These are phyloP conservation scores for Calliphora vomitoria DNA, from an alignment of 2,888 invertebrate genomes.

Conservation along the genomic window DNA sequence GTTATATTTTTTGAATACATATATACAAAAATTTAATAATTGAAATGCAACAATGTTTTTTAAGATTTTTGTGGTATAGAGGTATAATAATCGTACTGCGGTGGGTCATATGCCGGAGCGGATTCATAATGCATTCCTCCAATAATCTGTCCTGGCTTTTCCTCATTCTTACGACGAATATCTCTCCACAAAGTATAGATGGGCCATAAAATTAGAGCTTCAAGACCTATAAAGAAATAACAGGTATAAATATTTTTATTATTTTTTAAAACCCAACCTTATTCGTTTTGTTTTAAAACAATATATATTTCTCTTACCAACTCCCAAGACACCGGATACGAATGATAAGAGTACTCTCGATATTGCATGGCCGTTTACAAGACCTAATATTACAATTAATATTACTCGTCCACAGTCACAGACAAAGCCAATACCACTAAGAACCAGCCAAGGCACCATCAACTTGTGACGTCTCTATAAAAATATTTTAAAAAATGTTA, in stretches of 20 bases:
- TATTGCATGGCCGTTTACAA: neutral
- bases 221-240: conserved; percentile 6
- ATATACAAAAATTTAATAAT: no score
- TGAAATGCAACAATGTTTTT: neutral
- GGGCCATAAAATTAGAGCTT: conserved; percentile 25
- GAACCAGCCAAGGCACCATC: conserved; percentile 50
- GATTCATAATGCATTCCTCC: neutral
- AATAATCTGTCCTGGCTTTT: neutral
- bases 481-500: no score
- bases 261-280: neutral
- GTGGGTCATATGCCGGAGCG: conserved; percentile 1
- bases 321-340: neutral
- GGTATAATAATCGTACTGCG: neutral
- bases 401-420: neutral
- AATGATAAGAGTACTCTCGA: neutral
- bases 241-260: neutral
- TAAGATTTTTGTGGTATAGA: conserved; percentile 18
- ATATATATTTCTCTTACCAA: conserved; percentile 5
- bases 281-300: neutral
- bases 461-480: conserved; percentile 38
- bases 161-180: conserved; percentile 11
- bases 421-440: conserved; percentile 15
- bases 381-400: neutral
- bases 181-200: conserved; percentile 45
- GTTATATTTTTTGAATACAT: no score